Conservation (phyloP, 92 coral and sea anemone genomes). For the Micromussa lordhowensis region DNA sequence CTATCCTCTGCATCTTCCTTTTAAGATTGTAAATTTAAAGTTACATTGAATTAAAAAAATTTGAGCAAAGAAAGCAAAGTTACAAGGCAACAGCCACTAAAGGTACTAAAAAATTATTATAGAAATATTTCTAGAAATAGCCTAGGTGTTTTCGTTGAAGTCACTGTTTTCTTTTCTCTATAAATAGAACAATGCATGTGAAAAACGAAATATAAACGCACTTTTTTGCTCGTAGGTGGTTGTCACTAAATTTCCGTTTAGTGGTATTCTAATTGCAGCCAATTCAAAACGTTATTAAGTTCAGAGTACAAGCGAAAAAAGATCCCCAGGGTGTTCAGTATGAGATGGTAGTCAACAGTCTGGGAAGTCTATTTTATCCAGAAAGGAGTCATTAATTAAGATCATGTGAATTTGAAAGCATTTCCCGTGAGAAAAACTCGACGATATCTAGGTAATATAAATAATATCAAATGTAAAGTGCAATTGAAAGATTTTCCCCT, state of each 20-base stretch:
- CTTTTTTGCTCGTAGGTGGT: neutral
- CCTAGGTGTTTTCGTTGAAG: neutral
- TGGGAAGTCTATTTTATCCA: neutral
- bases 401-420: neutral
- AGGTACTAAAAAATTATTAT: neutral
- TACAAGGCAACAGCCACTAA: neutral
- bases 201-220: neutral
- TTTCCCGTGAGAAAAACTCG: neutral
- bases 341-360: neutral
- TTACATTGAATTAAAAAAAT: neutral
- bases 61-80: neutral
- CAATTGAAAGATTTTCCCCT: neutral
- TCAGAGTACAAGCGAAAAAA: neutral
- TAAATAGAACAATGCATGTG: neutral
- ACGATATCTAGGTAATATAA: neutral
- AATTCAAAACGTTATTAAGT: conserved; percentile 2
- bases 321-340: neutral
- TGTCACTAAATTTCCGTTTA: neutral
- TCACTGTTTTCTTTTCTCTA: neutral
- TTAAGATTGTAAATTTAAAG: neutral
- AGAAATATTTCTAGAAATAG: neutral
- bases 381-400: neutral
- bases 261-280: neutral
- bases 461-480: neutral
- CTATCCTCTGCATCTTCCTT: neutral